These are phyloP conservation scores for Papilio gigon DNA, from an alignment of 2,888 invertebrate genomes.

Conservation along the genomic window DNA sequence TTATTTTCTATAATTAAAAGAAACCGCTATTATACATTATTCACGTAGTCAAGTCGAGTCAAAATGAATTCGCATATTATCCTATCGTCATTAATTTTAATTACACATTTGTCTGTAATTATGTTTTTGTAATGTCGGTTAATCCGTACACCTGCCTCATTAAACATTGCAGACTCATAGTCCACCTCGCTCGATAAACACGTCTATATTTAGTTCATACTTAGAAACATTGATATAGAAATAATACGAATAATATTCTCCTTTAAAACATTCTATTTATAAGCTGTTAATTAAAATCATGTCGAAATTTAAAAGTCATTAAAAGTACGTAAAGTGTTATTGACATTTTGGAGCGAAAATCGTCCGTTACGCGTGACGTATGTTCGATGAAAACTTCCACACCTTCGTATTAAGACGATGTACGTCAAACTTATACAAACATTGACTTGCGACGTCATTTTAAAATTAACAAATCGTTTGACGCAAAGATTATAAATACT, in stretches of 20 bases:
- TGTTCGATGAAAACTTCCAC: conserved; percentile 70
- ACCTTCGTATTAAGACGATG: conserved; percentile 55
- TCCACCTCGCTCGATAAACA: neutral
- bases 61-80: conserved; percentile 24
- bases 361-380: conserved; percentile 58
- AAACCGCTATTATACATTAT: neutral
- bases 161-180: conserved; percentile 17
- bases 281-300: neutral
- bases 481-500: conserved; percentile 8
- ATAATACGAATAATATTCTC: neutral
- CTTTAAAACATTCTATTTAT: neutral
- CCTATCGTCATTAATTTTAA: conserved; percentile 30
- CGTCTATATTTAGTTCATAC: neutral
- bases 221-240: neutral
- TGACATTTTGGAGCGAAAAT: conserved; percentile 32
- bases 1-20: conserved; percentile 19
- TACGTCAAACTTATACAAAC: conserved; percentile 68
- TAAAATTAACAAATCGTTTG: conserved; percentile 44
- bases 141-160: conserved; percentile 31
- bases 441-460: conserved; percentile 65
- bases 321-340: neutral
- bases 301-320: neutral
- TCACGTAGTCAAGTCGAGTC: conserved; percentile 2
- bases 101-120: conserved; percentile 29
- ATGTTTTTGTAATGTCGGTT: conserved; percentile 27